Base-by-base conservation (phyloP, 2,888 invertebrate genomes). In the Sinohyriopsis cumingii region DNA sequence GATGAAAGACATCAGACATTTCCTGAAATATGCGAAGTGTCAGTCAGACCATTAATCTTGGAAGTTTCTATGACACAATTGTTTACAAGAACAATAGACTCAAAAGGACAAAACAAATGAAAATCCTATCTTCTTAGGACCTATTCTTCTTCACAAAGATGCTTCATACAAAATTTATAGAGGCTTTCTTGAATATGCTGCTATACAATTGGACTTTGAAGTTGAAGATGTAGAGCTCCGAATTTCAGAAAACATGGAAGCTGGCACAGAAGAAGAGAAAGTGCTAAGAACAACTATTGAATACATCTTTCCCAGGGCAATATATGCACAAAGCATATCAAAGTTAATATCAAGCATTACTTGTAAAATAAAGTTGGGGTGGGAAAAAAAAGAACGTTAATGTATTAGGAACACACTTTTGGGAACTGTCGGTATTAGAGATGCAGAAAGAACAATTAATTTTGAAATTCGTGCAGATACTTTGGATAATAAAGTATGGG, bases 371-470 rank as follows among this genome's bases (percentile, higher is more conserved):
- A 60, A 25, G 9, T 60, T 45, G 22, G 63, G 9, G 25, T 15
- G 28, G 33, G 22, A 63, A 7, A 63, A 63, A 19, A 7, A 19
- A 3, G 20, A 25, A 22, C 9, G 22, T 19, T 22, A 63, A 5
- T 18, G 3, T 18, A 55, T 53, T 19, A 53, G 2, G 55, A n/a
- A 19, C 54, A 53, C 15, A 7, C 1, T 63, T 18, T 63, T 63
- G 9, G 55, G 63, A 45, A 24, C 19, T 45, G 54, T 24, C 5
- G 63, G 63, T 20, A 54, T 63, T 20, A n/a, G 53, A 25, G 63
- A 63, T 53, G 55, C 54, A 12, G 45, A 63, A 24, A 54, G 54
- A 18, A 63, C 63, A 22, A 20, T 63, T n/a, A 53, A 55, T 63
- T 63, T 63, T 63, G 6, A 63, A 63, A n/a, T 15, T 9, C 45